These are phyloP conservation scores for Pheosia gnoma DNA, from an alignment of 2,888 invertebrate genomes.

Conservation along the genomic window DNA sequence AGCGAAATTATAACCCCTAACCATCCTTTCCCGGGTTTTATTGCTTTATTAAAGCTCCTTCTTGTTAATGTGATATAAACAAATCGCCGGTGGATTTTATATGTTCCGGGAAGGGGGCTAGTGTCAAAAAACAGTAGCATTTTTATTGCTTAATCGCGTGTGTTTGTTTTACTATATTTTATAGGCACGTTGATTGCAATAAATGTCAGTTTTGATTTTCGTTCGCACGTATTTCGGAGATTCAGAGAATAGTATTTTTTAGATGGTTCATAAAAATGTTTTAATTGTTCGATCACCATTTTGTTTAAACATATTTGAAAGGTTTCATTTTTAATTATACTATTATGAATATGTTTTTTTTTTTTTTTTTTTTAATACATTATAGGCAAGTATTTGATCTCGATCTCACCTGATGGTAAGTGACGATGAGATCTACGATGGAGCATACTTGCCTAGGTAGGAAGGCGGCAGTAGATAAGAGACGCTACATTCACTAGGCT, in stretches of 20 bases:
- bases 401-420: no score
- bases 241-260: slow-evolving; percentile 3
- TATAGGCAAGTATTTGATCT: no score
- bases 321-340: no score
- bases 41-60: slow-evolving; percentile 77
- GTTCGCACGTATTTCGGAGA: slow-evolving; percentile 20
- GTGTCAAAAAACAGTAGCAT: slow-evolving; percentile 83
- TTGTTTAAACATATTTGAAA: background rate
- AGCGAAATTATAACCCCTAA: slow-evolving; percentile 75
- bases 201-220: slow-evolving; percentile 36
- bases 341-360: no score
- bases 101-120: slow-evolving; percentile 69
- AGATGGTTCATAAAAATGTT: background rate
- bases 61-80: slow-evolving; percentile 79
- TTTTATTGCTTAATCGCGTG: slow-evolving; percentile 77
- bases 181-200: slow-evolving; percentile 45
- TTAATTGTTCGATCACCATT: background rate
- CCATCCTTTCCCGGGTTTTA: slow-evolving; percentile 69
- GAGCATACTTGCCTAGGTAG: no score
- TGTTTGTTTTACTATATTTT: slow-evolving; percentile 66
- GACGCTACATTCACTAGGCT: no score
- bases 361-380: no score
- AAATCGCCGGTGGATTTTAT: slow-evolving; percentile 73
- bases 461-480: no score
- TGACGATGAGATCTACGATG: no score